A percentile compares a stretch with the other conserved stretches of the same genome.
Evolutionary conservation across 1,140 invertebrate species (phyloP).

Genomic region (Penaeus chinensis): DNA sequence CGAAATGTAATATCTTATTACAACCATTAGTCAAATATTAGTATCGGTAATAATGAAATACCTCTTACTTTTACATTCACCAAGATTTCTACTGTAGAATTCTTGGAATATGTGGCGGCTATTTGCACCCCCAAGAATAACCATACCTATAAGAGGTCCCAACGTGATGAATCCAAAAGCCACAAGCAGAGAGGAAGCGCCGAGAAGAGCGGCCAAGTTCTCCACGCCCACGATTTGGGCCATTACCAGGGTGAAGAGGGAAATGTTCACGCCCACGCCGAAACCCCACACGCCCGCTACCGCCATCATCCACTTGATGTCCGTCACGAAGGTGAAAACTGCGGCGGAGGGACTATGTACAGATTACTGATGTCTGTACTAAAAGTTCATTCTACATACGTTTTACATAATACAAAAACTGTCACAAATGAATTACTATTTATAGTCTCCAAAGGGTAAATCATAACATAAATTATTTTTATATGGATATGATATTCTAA

Average conservation of each 20-base stretch:
- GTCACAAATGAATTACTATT: too few species aligned
- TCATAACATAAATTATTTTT: too few species aligned
- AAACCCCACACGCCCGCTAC: conserved; percentile 29
- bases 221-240: conserved; percentile 27
- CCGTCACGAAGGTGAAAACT: conserved; percentile 45
- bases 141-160: conserved; percentile 34
- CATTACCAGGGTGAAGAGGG: conserved; percentile 36
- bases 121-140: not conserved
- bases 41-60: too few species aligned
- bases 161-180: conserved; percentile 15
- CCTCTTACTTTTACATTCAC: not conserved
- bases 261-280: conserved; percentile 33
- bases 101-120: not conserved
- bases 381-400: not conserved
- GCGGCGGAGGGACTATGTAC: not conserved
- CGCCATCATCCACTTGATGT: conserved; percentile 25
- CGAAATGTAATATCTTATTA: too few species aligned
- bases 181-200: conserved; percentile 3
- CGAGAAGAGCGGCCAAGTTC: conserved; percentile 30
- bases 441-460: too few species aligned
- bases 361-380: too few species aligned
- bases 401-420: not conserved
- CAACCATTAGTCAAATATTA: too few species aligned
- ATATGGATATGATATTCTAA: not conserved
- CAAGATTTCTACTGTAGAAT: not conserved